Evolutionary conservation across 1,140 invertebrate species (phyloP).

Genomic region (Lordiphosa collinella): DNA sequence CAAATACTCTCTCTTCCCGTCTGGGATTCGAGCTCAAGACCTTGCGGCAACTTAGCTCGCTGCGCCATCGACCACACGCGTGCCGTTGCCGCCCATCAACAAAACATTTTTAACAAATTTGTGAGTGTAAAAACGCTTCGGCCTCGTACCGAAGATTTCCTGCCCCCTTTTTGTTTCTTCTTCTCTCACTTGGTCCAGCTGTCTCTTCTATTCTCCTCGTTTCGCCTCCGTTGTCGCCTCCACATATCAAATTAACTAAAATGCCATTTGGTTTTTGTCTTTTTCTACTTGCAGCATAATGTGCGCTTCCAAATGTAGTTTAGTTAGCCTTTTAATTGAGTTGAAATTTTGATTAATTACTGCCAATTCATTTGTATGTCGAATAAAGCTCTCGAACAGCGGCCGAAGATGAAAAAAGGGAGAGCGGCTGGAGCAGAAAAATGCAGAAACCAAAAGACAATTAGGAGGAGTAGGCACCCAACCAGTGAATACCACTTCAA

Average conservation of each 20-base stretch:
- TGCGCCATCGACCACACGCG: too few species aligned
- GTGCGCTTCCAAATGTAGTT: conserved; percentile 72
- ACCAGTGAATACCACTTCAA: conserved; percentile 46
- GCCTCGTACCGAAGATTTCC: not conserved
- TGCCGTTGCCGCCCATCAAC: too few species aligned
- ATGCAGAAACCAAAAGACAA: conserved; percentile 75
- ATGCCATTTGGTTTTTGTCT: conserved; percentile 77
- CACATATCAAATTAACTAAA: conserved; percentile 76
- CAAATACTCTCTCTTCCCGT: too few species aligned
- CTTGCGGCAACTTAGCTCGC: too few species aligned
- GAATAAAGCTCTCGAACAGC: conserved; percentile 38
- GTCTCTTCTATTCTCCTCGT: conserved; percentile 14
- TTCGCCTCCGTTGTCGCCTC: conserved; percentile 10
- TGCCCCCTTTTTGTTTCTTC: not conserved
- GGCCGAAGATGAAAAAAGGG: not conserved
- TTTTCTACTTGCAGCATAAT: conserved; percentile 75
- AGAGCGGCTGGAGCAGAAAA: conserved; percentile 43
- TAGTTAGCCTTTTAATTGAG: conserved; percentile 66
- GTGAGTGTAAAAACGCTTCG: too few species aligned
- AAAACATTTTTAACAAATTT: too few species aligned
- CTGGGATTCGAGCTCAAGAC: too few species aligned
- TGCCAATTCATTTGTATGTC: conserved; percentile 44
- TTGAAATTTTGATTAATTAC: conserved; percentile 75
- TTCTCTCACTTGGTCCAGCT: conserved; percentile 3
- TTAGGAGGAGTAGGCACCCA: conserved; percentile 61